A percentile compares a stretch with the other conserved stretches of the same genome.
These are phyloP conservation scores for Xiphophorus hellerii DNA, from an alignment of 2,113 vertebrate genomes.

Conservation along the genomic window DNA sequence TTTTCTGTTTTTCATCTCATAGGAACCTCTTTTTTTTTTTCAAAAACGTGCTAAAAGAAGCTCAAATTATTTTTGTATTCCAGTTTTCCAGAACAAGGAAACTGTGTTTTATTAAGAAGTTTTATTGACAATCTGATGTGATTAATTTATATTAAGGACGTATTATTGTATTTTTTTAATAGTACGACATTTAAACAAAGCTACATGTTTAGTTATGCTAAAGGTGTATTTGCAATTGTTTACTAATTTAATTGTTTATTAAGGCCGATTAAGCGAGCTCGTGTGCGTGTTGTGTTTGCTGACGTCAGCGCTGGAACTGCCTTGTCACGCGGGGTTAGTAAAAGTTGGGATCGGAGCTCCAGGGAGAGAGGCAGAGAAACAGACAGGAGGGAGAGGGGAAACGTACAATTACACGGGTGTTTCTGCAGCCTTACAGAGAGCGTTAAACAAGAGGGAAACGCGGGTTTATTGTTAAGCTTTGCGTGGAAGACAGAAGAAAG, in stretches of 20 bases:
- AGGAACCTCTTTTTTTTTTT: neutral
- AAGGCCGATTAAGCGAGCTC: slow-evolving; percentile 10
- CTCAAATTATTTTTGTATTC: neutral
- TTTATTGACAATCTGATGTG: neutral
- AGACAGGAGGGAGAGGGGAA: slow-evolving; percentile 11
- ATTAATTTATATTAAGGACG: neutral
- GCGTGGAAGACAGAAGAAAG: slow-evolving; percentile 16
- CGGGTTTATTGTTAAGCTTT: slow-evolving; percentile 9
- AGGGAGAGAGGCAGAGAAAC: slow-evolving; percentile 43
- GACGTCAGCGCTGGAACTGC: slow-evolving; percentile 83
- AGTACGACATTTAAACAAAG: neutral
- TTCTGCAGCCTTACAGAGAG: slow-evolving; percentile 35
- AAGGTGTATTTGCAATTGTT: neutral
- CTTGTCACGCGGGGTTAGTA: slow-evolving; percentile 86
- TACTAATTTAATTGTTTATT: slow-evolving; percentile 16
- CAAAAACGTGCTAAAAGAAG: neutral
- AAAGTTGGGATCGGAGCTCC: slow-evolving; percentile 84
- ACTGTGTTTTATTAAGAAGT: neutral
- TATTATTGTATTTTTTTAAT: neutral
- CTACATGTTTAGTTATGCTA: neutral
- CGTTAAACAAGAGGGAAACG: slow-evolving; percentile 33
- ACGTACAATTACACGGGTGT: slow-evolving; percentile 34
- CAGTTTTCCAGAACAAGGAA: neutral
- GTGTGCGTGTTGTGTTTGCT: slow-evolving; percentile 71
- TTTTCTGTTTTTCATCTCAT: neutral